Evolutionary conservation across 2,888 invertebrate species (phyloP), one percentile per base, ranked within the genome.

Genomic region (Magallana nippona): DNA sequence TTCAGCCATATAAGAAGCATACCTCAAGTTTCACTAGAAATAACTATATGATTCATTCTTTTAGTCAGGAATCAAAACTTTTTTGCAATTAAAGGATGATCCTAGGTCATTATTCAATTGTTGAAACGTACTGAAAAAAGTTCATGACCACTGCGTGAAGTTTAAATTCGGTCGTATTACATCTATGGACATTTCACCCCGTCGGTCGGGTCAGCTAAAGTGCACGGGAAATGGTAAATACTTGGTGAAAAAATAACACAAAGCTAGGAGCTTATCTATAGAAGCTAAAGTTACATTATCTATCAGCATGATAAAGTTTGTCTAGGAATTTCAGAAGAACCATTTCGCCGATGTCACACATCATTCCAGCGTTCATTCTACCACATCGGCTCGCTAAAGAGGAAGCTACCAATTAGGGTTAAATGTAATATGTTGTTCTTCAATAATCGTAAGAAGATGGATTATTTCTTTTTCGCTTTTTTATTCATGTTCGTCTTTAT

Each of bases 41-140:
- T 63, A 63, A 63, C 63, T 63, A 63, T 32, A 63, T 63, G 63
- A 63, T 63, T 63, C 63, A 32, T 63, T 63, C 63, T 63, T 1
- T 63, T 63, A 63, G 63, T 11, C 27, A 22, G 63, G 63, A 63
- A 63, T 63, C 63, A 63, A 63, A 63, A 63, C 44, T 44, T 44
- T 63, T 63, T 63, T 22, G 27, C 63, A 63, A 63, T 63, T 63
- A 63, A 63, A 63, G 63, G 63, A 63, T 63, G 63, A 63, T 79
- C 79, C 79, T 22, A 27, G 27, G 56, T 79, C 79, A 79, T 79
- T 79, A 79, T 79, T 79, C 79, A 79, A 79, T 79, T 79, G 79
- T 79, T 79, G 57, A 79, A 79, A 79, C 79, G 79, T 79, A 79
- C 79, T 79, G 79, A 79, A 79, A 79, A 79, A 58, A 79, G 79